These are phyloP conservation scores for Pachliopta kotzebuea DNA, from an alignment of 2,888 invertebrate species.

Conservation along the genomic window DNA sequence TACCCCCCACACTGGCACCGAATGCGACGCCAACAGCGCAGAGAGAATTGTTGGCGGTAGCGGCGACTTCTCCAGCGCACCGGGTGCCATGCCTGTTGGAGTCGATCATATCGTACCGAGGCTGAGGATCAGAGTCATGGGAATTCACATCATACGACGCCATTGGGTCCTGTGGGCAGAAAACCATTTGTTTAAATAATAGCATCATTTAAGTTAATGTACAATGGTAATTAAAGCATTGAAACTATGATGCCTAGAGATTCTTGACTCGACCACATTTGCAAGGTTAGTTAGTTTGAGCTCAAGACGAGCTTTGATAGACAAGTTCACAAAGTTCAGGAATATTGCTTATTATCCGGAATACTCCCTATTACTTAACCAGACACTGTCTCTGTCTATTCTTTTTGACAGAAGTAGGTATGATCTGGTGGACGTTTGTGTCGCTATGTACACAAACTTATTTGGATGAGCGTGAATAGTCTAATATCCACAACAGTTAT, in stretches of 20 bases:
- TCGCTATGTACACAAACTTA: not conserved
- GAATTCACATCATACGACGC: conserved; percentile 99
- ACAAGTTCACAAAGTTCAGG: too few species aligned
- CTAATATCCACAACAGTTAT: too few species aligned
- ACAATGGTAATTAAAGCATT: not conserved
- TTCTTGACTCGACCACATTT: too few species aligned
- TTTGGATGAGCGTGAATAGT: not conserved
- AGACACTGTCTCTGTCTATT: too few species aligned
- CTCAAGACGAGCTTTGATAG: too few species aligned
- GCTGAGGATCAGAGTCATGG: conserved; percentile 97
- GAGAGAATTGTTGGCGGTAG: conserved; percentile 96
- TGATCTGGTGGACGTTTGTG: too few species aligned
- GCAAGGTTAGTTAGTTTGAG: too few species aligned
- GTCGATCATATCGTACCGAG: conserved; percentile 97
- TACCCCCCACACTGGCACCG: conserved; percentile 95
- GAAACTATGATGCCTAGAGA: too few species aligned
- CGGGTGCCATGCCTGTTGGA: conserved; percentile 97
- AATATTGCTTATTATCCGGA: too few species aligned
- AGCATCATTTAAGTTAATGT: not conserved
- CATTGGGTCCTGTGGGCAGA: conserved; percentile 87
- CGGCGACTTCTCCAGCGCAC: conserved; percentile 98
- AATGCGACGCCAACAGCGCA: conserved; percentile 98
- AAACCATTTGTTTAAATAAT: not conserved
- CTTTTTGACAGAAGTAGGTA: too few species aligned
- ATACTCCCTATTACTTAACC: too few species aligned